phyloP scores from a whole-genome alignment of 2,888 invertebrate species.

The Tipula helvola region DNA sequence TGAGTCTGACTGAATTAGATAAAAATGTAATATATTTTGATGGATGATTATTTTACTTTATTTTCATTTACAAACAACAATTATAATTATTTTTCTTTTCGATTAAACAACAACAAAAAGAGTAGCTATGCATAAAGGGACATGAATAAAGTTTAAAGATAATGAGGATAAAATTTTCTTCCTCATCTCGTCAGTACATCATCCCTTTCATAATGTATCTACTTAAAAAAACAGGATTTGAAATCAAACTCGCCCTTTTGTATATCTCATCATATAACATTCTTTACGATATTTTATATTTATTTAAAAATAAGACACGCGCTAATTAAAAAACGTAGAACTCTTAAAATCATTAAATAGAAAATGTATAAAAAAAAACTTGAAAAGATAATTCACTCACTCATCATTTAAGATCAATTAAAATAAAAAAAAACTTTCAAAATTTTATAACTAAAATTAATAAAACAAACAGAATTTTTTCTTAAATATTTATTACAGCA shows the following conservation, averaged over 20 bases:
- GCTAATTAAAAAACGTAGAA: neutral
- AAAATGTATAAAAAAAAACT: neutral
- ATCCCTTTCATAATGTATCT: neutral
- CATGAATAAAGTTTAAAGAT: neutral
- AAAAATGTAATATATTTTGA: neutral
- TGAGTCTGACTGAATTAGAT: neutral
- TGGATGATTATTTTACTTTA: neutral
- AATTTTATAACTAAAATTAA: neutral
- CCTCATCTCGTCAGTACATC: neutral
- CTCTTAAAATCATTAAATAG: neutral
- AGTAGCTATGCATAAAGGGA: neutral
- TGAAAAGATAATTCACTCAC: neutral
- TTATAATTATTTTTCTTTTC: neutral
- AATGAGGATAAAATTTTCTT: neutral
- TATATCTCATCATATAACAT: neutral
- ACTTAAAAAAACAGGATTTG: neutral
- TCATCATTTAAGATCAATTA: conserved; percentile 4
- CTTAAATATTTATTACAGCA: neutral
- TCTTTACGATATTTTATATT: neutral
- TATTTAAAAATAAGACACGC: neutral
- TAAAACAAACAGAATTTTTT: neutral
- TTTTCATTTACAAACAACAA: neutral
- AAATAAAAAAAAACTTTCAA: neutral
- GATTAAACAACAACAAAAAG: neutral
- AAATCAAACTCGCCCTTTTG: neutral